Conservation (phyloP, 2,797 vertebrate species). For the Silurus aristotelis region DNA sequence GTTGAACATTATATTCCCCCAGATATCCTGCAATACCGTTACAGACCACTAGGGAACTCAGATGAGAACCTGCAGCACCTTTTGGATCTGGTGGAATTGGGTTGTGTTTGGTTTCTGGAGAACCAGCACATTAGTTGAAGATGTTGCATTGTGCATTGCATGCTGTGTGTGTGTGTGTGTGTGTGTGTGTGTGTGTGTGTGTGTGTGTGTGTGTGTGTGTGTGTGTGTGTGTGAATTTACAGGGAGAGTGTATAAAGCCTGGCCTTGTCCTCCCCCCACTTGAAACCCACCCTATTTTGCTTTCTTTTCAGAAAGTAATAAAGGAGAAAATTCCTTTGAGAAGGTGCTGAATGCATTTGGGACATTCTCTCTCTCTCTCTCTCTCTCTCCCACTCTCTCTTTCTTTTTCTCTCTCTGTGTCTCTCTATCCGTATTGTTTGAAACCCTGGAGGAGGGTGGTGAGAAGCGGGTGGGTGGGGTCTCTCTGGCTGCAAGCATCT, state of each 20-base stretch:
- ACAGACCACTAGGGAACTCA: background rate
- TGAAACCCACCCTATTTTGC: conserved; percentile 54
- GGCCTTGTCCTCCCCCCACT: conserved; percentile 38
- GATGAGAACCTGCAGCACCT: background rate
- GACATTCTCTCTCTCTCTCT: conserved; percentile 42
- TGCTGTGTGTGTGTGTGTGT: conserved; percentile 51
- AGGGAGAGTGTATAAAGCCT: conserved; percentile 50
- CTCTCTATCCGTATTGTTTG: conserved; percentile 72
- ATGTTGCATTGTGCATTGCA: background rate
- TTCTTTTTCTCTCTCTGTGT: background rate
- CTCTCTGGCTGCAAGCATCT: conserved; percentile 64
- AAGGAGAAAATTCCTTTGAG: conserved; percentile 71
- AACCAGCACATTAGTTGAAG: background rate
- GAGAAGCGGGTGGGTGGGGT: conserved; percentile 72
- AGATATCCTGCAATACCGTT: background rate
- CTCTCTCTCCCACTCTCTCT: conserved; percentile 9
- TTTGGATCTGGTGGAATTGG: conserved; percentile 1
- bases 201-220: conserved; percentile 40
- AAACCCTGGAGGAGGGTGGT: conserved; percentile 50
- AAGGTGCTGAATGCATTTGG: conserved; percentile 61
- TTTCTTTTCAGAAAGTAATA: conserved; percentile 67
- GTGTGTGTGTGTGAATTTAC: conserved; percentile 41
- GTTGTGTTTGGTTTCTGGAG: conserved; percentile 14
- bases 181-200: conserved; percentile 46
- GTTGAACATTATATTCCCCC: background rate